Conservation (phyloP, 2,797 vertebrate genomes). For the Hoplostethus mediterraneus region DNA sequence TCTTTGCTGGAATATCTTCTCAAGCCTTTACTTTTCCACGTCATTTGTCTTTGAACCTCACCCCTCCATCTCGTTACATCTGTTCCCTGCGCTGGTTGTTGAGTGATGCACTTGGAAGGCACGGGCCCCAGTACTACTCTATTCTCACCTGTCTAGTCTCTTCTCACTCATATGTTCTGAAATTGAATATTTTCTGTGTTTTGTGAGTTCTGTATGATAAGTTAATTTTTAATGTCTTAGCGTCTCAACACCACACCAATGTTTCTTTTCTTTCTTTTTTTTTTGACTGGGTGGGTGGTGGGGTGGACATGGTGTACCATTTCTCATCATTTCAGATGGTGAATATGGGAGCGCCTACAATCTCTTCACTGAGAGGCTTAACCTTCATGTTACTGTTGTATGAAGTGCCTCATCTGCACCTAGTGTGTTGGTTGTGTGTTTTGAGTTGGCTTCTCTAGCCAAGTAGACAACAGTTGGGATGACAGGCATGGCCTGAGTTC, state of each 20-base stretch:
- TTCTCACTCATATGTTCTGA: constrained; percentile 45
- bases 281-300: constrained; percentile 13
- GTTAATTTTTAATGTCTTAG: constrained; percentile 55
- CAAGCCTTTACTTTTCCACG: constrained; percentile 53
- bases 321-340: constrained; percentile 11
- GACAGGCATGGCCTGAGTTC: constrained; percentile 57
- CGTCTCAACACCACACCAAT: constrained; percentile 30
- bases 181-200: constrained; percentile 51
- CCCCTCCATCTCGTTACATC: constrained; percentile 54
- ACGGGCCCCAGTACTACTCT: constrained; percentile 56
- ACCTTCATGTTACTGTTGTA: neutral
- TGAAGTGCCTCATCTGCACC: neutral
- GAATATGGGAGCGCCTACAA: constrained; percentile 6
- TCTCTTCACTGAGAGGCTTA: constrained; percentile 8
- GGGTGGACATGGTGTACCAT: constrained; percentile 14
- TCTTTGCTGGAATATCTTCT: constrained; percentile 34
- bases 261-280: neutral
- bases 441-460: constrained; percentile 18
- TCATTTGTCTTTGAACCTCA: constrained; percentile 50
- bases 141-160: constrained; percentile 60
- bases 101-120: constrained; percentile 73
- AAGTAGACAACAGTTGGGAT: constrained; percentile 45
- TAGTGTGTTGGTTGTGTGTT: neutral
- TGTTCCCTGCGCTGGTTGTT: constrained; percentile 72
- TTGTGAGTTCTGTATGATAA: constrained; percentile 33